These are phyloP conservation scores for Scytalopus superciliaris DNA, from an alignment of 2,113 vertebrate species.

Conservation along the genomic window DNA sequence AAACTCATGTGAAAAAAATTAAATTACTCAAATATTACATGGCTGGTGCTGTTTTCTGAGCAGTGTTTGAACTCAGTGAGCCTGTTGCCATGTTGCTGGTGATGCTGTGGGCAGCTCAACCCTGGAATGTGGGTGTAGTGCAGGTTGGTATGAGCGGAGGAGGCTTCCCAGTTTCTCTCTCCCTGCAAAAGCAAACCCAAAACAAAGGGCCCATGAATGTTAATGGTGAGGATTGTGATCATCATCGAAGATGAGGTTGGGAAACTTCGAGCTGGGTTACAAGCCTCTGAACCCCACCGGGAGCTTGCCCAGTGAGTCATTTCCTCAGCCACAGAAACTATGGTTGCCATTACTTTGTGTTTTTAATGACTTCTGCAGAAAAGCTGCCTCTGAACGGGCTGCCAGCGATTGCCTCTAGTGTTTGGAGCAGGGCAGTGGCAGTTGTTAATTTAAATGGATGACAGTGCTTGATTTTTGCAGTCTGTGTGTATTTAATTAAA, in stretches of 20 bases:
- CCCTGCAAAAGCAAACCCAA: not conserved
- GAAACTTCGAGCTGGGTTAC: not conserved
- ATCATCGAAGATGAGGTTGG: not conserved
- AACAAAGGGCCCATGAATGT: rapidly evolving
- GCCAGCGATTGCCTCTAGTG: not conserved
- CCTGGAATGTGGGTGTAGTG: not conserved
- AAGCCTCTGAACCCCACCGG: not conserved
- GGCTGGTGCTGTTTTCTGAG: not conserved
- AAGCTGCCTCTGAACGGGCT: not conserved
- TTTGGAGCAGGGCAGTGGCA: not conserved
- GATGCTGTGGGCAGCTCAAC: not conserved
- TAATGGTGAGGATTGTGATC: not conserved
- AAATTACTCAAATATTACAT: not conserved
- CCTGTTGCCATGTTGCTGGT: rapidly evolving
- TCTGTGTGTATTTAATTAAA: not conserved
- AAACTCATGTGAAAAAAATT: not conserved
- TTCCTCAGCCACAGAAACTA: not conserved
- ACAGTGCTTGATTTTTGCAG: not conserved
- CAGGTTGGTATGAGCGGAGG: not conserved
- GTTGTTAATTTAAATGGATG: not conserved
- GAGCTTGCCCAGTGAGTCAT: not conserved
- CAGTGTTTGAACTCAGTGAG: not conserved
- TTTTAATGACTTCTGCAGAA: slow-evolving; percentile 19
- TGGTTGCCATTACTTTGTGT: not conserved
- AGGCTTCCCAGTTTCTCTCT: not conserved